Evolutionary conservation across 2,113 vertebrate genomes (phyloP).

Genomic region (Oreotragus oreotragus): DNA sequence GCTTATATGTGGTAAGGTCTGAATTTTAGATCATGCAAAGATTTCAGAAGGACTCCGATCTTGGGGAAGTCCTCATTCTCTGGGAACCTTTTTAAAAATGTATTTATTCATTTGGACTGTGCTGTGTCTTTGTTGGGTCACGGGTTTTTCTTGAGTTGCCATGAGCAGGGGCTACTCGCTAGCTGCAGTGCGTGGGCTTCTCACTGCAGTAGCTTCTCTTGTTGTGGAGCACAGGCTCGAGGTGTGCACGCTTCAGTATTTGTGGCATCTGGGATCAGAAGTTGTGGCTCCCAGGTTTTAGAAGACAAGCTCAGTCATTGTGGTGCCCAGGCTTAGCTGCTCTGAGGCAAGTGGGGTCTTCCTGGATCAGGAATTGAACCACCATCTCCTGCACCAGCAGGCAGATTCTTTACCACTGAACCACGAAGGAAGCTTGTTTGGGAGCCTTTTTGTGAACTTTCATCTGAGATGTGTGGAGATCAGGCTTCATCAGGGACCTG

Average conservation of each 20-base stretch:
- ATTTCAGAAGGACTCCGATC: not conserved
- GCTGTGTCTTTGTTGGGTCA: not conserved
- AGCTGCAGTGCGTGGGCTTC: fast-evolving
- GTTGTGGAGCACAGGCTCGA: not conserved
- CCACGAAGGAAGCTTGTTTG: not conserved
- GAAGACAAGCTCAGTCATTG: not conserved
- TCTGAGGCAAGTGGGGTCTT: not conserved
- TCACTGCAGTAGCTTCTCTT: not conserved
- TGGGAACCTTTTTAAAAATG: not conserved
- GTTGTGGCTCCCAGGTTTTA: not conserved
- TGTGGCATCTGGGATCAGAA: not conserved
- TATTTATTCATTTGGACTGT: not conserved
- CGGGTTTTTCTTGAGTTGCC: not conserved
- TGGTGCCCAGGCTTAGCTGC: not conserved
- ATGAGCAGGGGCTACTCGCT: not conserved
- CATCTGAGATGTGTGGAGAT: not conserved
- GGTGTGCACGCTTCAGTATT: not conserved
- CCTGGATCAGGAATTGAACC: not conserved
- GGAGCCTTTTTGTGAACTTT: not conserved
- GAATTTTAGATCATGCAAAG: not conserved
- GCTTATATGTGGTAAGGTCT: not conserved
- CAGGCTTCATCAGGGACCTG: not conserved
- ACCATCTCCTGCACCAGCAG: not conserved
- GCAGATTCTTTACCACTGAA: not conserved
- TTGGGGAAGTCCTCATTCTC: not conserved